These are phyloP conservation scores for Zoanthus gigantus DNA, from an alignment of 92 coral and sea anemone genomes.

Conservation along the genomic window DNA sequence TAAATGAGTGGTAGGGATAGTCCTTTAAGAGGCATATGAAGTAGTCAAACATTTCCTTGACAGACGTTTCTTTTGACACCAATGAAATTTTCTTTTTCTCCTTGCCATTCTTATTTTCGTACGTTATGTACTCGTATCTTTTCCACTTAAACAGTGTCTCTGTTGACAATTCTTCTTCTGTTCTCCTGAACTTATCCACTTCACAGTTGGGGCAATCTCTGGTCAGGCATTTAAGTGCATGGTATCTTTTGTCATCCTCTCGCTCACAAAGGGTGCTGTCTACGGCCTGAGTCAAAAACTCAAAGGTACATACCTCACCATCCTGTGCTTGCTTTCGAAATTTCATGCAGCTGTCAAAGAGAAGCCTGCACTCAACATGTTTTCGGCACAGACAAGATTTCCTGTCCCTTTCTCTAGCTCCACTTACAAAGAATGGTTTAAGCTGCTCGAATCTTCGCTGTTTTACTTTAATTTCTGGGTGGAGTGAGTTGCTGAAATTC, in stretches of 20 bases:
- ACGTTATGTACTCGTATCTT: slow-evolving; percentile 67
- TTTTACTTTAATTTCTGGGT: slow-evolving; percentile 59
- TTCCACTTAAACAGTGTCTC: slow-evolving; percentile 60
- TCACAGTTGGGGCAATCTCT: too few relatives aligned
- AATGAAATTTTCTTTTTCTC: neutral
- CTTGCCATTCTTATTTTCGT: slow-evolving; percentile 37
- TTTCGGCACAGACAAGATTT: slow-evolving; percentile 60
- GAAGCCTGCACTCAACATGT: slow-evolving; percentile 60
- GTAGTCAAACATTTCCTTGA: slow-evolving; percentile 13
- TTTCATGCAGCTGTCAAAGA: slow-evolving; percentile 65
- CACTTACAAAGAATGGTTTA: slow-evolving; percentile 65
- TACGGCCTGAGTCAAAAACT: too few relatives aligned
- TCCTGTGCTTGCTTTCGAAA: slow-evolving; percentile 38
- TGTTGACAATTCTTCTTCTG: slow-evolving; percentile 9
- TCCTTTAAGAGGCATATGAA: slow-evolving; percentile 7
- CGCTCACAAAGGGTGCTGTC: too few relatives aligned
- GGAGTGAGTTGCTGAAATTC: slow-evolving; percentile 63
- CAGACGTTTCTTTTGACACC: neutral
- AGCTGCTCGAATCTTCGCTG: slow-evolving; percentile 62
- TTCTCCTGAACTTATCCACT: slow-evolving; percentile 7
- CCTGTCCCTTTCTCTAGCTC: slow-evolving; percentile 48
- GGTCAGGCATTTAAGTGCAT: too few relatives aligned
- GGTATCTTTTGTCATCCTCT: too few relatives aligned
- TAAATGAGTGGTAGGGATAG: slow-evolving; percentile 3
- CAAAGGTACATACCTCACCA: too few relatives aligned